phyloP scores from a whole-genome alignment of 92 coral and sea anemone genomes.

The Heteractis magnifica region DNA sequence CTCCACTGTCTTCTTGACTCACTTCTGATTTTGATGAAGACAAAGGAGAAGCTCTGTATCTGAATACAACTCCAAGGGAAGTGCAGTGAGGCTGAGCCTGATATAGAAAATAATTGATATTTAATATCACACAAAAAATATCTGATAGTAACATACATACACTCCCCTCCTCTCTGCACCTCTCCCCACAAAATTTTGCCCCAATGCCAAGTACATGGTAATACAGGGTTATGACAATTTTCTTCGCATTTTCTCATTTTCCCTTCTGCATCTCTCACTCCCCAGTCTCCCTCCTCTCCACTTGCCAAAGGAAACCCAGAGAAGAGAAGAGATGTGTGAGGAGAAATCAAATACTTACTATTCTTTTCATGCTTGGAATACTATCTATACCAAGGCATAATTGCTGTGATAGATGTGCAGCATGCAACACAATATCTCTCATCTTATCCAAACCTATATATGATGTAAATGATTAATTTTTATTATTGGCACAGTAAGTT shows the following conservation, averaged over 20 bases:
- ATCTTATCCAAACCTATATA: conserved; percentile 76
- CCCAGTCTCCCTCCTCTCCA: background rate
- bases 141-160: too few relatives aligned
- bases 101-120: background rate
- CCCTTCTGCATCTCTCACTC: too few relatives aligned
- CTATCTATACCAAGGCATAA: conserved; percentile 81
- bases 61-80: conserved; percentile 87
- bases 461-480: background rate
- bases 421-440: conserved; percentile 68
- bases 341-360: conserved; percentile 58
- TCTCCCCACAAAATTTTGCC: too few relatives aligned
- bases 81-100: conserved; percentile 94
- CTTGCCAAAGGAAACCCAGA: too few relatives aligned
- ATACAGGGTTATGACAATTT: too few relatives aligned
- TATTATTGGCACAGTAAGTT: background rate
- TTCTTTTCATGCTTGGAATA: conserved; percentile 79
- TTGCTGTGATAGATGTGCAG: conserved; percentile 92
- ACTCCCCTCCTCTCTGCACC: too few relatives aligned
- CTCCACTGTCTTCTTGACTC: conserved; percentile 64
- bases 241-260: too few relatives aligned
- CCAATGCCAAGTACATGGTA: too few relatives aligned
- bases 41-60: conserved; percentile 71
- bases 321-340: background rate
- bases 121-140: background rate
- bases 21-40: conserved; percentile 33